Evolutionary conservation across 2,888 invertebrate genomes (phyloP), one percentile per base, ranked within the genome.

Genomic region (Seira sanloemensis): DNA sequence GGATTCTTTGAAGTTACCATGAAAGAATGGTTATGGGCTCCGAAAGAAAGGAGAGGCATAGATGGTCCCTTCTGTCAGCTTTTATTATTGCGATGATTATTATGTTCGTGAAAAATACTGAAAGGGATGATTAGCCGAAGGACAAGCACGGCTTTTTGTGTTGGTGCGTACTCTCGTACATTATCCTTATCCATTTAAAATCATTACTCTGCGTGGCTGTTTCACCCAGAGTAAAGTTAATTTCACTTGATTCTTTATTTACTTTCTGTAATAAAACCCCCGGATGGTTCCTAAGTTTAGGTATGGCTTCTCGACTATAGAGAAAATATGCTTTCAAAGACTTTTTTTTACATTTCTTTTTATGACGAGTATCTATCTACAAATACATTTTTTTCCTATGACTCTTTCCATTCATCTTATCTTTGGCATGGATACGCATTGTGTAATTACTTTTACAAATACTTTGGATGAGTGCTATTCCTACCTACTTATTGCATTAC

Each of bases 31-130:
- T n/a, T n/a, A n/a, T n/a, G n/a, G n/a, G n/a, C n/a, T n/a, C n/a
- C n/a, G n/a, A n/a, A 37, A 37, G 4, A 7, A 12, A 37, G 37
- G 37, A 37, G 37, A 12, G 5, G 12, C 37, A 37, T 12, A 37
- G 12, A 37, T 23, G 19, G 76, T 82, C 82, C 82, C 82, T 82
- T 82, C 82, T 77, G 77, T 82, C 82, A 82, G 54, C 66, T 77
- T 82, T 77, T 82, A 77, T 82, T 77, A 77, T 66, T 54, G 26
- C 73, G 66, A 77, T 77, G 71, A 82, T 82, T 82, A 82, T 82
- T 72, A 77, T 50, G 76, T 66, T 76, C 62, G 71, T 72, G 72
- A 73, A 76, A 82, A 76, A 77, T 62, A 26, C 37, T 24, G 74
- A 74, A 65, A 77, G 77, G 82, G 82, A 78, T 77, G 67, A 72